Conservation (phyloP, 1,140 invertebrate species). For the Microplitis demolitor region DNA sequence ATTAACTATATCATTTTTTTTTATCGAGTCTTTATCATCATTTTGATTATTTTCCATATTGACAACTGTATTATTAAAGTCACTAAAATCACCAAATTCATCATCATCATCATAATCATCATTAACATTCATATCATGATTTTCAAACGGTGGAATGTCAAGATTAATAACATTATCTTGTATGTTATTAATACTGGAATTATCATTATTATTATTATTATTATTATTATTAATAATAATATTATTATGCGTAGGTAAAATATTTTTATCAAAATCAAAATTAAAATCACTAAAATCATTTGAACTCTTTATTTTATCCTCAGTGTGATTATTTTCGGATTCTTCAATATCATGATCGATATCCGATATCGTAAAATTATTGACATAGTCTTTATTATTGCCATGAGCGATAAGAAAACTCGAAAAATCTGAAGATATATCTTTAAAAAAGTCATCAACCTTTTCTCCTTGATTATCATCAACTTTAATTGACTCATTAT, state of each 20-base stretch:
- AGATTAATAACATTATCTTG: neutral
- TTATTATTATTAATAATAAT: too few species aligned
- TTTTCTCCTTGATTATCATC: neutral
- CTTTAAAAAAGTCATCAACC: constrained; percentile 10
- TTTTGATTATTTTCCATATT: constrained; percentile 1
- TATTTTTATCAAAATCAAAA: constrained; percentile 29
- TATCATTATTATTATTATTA: neutral
- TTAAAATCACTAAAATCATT: constrained; percentile 32
- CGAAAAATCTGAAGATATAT: constrained; percentile 26
- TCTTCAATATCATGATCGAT: constrained; percentile 27
- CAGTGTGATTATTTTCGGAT: neutral
- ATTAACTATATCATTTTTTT: constrained; percentile 10
- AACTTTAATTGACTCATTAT: neutral
- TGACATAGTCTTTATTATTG: constrained; percentile 27
- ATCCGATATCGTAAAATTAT: constrained; percentile 37
- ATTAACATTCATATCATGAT: too few species aligned
- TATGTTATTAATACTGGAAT: neutral
- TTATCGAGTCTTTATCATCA: neutral
- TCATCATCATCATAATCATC: neutral
- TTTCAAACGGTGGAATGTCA: constrained; percentile 14
- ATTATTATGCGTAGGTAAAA: neutral
- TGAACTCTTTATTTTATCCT: neutral
- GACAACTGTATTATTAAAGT: neutral
- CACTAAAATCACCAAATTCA: constrained; percentile 11
- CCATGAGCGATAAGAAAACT: constrained; percentile 30